A percentile compares a stretch with the other conserved stretches of the same genome.
Conservation (phyloP, 2,888 invertebrate species). For the Dysmachus trigonus region DNA sequence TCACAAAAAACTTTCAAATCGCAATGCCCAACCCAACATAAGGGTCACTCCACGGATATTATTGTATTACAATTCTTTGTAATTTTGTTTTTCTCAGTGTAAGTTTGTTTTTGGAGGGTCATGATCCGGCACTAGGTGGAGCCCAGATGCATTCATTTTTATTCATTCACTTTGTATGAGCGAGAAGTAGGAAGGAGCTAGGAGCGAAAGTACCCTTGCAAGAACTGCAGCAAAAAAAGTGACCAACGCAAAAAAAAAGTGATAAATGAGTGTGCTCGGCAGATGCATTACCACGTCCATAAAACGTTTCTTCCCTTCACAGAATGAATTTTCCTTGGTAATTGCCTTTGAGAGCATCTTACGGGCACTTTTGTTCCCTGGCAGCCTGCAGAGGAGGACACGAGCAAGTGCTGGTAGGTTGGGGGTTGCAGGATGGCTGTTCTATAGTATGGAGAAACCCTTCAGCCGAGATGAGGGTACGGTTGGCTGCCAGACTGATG, state of each 20-base stretch:
- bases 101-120: too few species aligned
- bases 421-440: background rate
- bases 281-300: slow-evolving; percentile 20
- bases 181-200: background rate
- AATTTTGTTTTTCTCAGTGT: too few species aligned
- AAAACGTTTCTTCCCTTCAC: slow-evolving; percentile 16
- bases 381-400: background rate
- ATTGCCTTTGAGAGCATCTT: slow-evolving; percentile 34
- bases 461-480: background rate
- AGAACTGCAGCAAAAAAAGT: background rate
- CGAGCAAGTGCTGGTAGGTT: background rate
- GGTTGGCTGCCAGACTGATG: background rate
- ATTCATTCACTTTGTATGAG: background rate
- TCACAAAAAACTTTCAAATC: too few species aligned
- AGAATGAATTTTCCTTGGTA: slow-evolving; percentile 33
- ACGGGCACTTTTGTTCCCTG: slow-evolving; percentile 8
- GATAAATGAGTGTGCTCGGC: slow-evolving; percentile 9
- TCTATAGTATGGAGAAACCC: background rate
- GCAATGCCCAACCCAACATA: too few species aligned
- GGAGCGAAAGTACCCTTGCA: too few species aligned
- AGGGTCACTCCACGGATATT: too few species aligned
- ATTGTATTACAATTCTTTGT: too few species aligned
- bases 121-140: too few species aligned
- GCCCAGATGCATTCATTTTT: background rate
- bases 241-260: slow-evolving; percentile 1